Conservation (phyloP, 64 coral and sea anemone species). For the Trachythela sp. region DNA sequence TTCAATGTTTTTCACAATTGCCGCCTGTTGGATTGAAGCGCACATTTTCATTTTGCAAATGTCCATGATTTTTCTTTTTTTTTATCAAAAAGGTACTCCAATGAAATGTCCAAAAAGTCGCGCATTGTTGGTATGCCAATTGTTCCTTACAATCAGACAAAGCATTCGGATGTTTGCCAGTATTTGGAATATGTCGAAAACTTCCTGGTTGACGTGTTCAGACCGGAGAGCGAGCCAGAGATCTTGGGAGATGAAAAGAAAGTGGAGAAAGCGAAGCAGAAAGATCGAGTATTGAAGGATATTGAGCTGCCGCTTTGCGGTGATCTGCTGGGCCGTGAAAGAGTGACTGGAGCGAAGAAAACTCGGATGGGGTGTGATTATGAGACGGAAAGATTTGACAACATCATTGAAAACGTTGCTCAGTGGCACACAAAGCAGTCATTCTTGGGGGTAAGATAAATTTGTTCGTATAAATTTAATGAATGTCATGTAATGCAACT, state of each 20-base stretch:
- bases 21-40: too few relatives aligned
- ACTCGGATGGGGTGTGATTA: conserved; percentile 1
- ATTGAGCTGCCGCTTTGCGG: conserved; percentile 12
- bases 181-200: conserved; percentile 8
- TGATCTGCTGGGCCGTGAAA: conserved; percentile 20
- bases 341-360: conserved; percentile 41
- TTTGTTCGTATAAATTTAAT: not conserved
- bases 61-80: not conserved
- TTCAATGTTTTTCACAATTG: too few relatives aligned
- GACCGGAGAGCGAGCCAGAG: not conserved
- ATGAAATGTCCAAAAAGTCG: conserved; percentile 29
- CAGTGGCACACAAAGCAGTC: conserved; percentile 35
- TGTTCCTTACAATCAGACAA: conserved; percentile 19
- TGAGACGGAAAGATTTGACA: not conserved
- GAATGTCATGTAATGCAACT: not conserved
- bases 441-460: not conserved
- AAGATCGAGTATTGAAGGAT: conserved; percentile 19
- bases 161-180: conserved; percentile 27
- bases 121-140: conserved; percentile 24
- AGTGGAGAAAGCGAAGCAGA: not conserved
- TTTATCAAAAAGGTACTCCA: not conserved
- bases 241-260: not conserved
- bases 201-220: not conserved
- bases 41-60: too few relatives aligned
- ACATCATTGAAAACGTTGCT: not conserved